phyloP scores from a whole-genome alignment of 2,113 vertebrate genomes.

The Myotis brandtii region DNA sequence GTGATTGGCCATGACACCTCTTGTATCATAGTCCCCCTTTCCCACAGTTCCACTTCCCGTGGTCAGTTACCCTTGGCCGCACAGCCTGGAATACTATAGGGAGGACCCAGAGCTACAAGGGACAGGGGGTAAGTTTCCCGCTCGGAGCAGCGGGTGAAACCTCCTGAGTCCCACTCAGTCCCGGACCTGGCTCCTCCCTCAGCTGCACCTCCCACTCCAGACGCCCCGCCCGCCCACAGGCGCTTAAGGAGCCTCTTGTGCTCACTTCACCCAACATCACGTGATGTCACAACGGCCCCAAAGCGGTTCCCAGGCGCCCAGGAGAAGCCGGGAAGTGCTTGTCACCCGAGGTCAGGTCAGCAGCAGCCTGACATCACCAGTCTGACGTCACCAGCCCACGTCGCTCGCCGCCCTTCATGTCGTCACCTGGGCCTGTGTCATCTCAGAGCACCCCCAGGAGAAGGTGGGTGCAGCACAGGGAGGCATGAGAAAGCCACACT shows the following conservation, averaged over 20 bases:
- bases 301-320: neutral
- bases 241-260: too few relatives aligned
- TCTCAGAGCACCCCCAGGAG: neutral
- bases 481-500: neutral
- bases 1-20: neutral
- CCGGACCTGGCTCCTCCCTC: neutral
- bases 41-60: neutral
- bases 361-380: neutral
- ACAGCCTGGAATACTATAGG: neutral
- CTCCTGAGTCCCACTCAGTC: too few relatives aligned
- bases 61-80: rapidly evolving
- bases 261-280: neutral
- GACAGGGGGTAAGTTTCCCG: neutral
- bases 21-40: neutral
- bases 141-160: too few relatives aligned
- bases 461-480: neutral
- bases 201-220: neutral
- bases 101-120: too few relatives aligned
- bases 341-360: neutral
- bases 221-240: rapidly evolving
- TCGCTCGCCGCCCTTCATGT: neutral
- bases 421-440: neutral
- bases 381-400: neutral
- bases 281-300: neutral
- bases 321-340: neutral